phyloP scores from a whole-genome alignment of 2,113 vertebrate species.

The Arvicanthis niloticus region DNA sequence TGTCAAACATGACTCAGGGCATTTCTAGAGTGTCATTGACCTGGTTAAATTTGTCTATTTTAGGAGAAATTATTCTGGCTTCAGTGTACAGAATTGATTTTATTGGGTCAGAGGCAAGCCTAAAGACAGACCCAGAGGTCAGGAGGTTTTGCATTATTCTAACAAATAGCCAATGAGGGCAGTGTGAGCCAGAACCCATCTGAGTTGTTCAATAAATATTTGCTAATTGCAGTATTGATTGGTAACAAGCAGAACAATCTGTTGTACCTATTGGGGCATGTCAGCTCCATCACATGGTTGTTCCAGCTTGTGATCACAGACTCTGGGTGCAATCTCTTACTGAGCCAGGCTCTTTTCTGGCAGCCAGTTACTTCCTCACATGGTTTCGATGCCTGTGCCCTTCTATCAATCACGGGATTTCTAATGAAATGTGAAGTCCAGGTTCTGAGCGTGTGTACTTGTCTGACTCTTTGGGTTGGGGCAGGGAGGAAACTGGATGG shows the following conservation, averaged over 20 bases:
- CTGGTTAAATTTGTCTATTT: conserved; percentile 32
- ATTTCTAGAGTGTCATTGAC: conserved; percentile 30
- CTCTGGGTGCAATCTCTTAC: background rate
- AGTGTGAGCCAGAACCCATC: conserved; percentile 29
- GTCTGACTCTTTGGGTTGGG: background rate
- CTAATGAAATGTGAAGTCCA: background rate
- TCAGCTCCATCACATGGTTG: conserved; percentile 23
- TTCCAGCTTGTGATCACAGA: conserved; percentile 24
- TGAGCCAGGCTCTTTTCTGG: conserved; percentile 10
- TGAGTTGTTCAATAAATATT: conserved; percentile 72
- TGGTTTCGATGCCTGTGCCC: background rate
- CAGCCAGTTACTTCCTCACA: background rate
- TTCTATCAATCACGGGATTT: background rate
- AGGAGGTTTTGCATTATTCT: conserved; percentile 30
- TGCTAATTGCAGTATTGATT: conserved; percentile 74
- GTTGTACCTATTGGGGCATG: conserved; percentile 55
- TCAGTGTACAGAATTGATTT: conserved; percentile 60
- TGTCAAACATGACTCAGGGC: background rate
- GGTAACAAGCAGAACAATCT: conserved; percentile 72
- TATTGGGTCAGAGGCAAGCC: conserved; percentile 32
- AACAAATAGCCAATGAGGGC: conserved; percentile 48
- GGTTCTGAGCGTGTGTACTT: background rate
- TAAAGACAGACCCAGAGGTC: conserved; percentile 37
- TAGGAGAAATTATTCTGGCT: conserved; percentile 53
- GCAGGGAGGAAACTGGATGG: background rate